Conservation (phyloP, 2,797 vertebrate species). For the Crocodylus rhombifer region DNA sequence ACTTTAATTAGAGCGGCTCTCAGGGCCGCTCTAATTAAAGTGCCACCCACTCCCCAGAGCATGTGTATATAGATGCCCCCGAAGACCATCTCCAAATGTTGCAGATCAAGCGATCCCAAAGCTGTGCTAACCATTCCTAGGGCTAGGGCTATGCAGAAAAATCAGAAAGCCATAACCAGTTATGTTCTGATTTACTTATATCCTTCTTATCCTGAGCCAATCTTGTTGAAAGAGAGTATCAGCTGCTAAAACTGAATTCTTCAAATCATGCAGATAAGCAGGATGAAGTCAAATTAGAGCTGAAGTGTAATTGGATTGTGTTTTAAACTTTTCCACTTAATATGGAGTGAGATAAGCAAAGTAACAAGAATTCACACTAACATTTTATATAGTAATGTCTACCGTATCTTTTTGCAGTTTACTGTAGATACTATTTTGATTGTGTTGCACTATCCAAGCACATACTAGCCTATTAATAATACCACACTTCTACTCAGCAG, state of each 20-base stretch:
- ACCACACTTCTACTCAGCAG: not conserved
- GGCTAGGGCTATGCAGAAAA: not conserved
- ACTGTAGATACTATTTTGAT: not conserved
- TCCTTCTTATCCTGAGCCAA: not conserved
- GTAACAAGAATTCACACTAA: not conserved
- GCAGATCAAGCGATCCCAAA: not conserved
- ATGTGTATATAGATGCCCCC: too few relatives aligned
- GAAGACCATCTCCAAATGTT: not conserved
- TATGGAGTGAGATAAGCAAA: not conserved
- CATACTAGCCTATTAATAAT: not conserved
- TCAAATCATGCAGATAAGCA: not conserved
- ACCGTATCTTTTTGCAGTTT: not conserved
- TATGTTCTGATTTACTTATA: not conserved
- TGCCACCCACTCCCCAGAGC: too few relatives aligned
- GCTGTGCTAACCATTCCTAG: not conserved
- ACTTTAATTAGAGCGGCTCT: too few relatives aligned
- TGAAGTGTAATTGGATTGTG: fast-evolving
- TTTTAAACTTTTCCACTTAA: not conserved
- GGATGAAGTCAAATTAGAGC: not conserved
- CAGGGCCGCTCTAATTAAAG: too few relatives aligned
- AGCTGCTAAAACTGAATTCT: not conserved
- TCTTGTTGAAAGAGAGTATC: not conserved
- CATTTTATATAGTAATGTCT: not conserved
- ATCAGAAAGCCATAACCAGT: not conserved
- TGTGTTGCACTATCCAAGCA: not conserved